These are phyloP conservation scores for Athene cunicularia DNA, from an alignment of 2,113 vertebrate species.

Conservation along the genomic window DNA sequence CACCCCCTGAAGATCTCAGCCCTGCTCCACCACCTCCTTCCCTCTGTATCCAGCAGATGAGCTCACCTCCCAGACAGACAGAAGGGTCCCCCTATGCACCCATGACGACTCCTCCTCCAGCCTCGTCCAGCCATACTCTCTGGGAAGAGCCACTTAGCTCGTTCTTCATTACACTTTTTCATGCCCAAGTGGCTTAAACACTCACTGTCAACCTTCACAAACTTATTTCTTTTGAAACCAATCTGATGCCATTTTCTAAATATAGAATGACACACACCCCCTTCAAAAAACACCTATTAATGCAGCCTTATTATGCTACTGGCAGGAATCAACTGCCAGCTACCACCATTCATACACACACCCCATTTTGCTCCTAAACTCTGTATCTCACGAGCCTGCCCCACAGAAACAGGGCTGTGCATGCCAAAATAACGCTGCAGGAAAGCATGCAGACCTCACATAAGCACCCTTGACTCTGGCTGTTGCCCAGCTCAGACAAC, in stretches of 20 bases:
- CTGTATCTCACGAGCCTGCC: fast-evolving
- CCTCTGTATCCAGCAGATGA: fast-evolving
- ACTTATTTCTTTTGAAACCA: neutral
- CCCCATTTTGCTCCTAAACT: fast-evolving
- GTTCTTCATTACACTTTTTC: neutral
- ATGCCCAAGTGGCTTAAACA: neutral
- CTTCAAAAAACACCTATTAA: neutral
- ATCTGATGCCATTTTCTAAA: neutral
- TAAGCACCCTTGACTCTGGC: neutral
- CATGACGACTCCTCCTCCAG: fast-evolving
- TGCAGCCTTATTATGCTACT: neutral
- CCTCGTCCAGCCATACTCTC: fast-evolving
- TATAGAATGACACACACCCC: neutral
- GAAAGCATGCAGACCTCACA: fast-evolving
- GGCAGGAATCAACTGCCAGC: no score
- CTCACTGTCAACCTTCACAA: neutral
- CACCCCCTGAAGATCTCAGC: neutral
- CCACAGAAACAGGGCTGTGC: neutral
- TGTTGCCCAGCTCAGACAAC: no score
- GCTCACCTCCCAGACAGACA: neutral
- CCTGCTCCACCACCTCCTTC: neutral
- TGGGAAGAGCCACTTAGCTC: neutral
- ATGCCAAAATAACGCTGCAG: fast-evolving
- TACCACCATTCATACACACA: neutral
- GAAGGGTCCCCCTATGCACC: neutral